Evolutionary conservation across 2,113 vertebrate species (phyloP).

Genomic region (Halcyon senegalensis): DNA sequence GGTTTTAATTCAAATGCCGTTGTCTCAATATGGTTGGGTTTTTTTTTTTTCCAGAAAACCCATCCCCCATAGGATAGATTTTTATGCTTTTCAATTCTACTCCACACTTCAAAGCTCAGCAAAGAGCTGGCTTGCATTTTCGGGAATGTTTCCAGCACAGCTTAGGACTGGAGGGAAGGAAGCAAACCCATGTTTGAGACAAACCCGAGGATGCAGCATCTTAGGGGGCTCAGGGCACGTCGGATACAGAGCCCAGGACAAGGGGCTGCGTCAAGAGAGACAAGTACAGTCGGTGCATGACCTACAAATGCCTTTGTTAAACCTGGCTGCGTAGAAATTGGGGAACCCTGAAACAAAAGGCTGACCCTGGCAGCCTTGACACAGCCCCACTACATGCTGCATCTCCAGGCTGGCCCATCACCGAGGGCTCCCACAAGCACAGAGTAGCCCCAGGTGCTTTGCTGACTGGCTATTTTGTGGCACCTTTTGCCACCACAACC

Average conservation of each 20-base stretch:
- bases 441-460: not conserved
- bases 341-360: not conserved
- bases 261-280: not conserved
- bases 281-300: fast-evolving
- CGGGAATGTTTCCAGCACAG: not conserved
- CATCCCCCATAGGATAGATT: not conserved
- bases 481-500: not conserved
- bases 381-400: fast-evolving
- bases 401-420: not conserved
- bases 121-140: constrained; percentile 31
- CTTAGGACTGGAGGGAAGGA: not conserved
- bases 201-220: not conserved
- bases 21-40: not conserved
- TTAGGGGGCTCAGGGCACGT: not conserved
- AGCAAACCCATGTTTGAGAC: not conserved
- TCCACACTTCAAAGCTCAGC: constrained; percentile 38
- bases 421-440: not conserved
- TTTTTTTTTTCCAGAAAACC: not conserved
- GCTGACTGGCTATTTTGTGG: not conserved
- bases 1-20: not conserved
- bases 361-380: not conserved
- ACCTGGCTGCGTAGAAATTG: fast-evolving
- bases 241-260: fast-evolving
- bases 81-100: not conserved
- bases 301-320: not conserved